phyloP scores from a whole-genome alignment of 2,888 invertebrate genomes.

The Metacarcinus magister region DNA sequence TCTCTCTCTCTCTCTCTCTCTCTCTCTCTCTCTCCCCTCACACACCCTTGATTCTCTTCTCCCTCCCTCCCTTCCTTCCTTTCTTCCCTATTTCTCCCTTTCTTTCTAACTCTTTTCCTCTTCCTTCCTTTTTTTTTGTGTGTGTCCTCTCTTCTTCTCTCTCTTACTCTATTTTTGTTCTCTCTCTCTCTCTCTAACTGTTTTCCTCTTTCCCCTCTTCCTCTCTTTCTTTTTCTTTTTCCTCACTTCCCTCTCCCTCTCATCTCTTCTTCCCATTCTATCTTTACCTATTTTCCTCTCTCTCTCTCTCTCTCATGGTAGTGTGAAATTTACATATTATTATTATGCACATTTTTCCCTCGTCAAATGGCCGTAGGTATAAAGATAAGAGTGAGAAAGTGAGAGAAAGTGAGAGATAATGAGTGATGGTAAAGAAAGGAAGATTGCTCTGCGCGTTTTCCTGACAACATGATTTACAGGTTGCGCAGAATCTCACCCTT shows the following conservation, averaged over 20 bases:
- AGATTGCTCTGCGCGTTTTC: not conserved
- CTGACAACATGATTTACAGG: not conserved
- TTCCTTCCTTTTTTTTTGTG: not conserved
- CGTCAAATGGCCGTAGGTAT: not conserved
- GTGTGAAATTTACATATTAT: not conserved
- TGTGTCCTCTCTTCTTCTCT: not conserved
- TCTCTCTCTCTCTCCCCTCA: not conserved
- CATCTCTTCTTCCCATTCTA: not conserved
- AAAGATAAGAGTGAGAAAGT: not conserved
- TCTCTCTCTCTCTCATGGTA: not conserved
- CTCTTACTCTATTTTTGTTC: not conserved
- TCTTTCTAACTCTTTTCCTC: not conserved
- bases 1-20: not conserved
- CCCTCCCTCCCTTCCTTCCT: not conserved
- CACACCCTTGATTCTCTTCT: not conserved
- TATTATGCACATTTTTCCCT: not conserved
- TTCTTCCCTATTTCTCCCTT: not conserved
- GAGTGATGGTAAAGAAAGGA: conserved; percentile 6
- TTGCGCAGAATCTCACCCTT: not conserved
- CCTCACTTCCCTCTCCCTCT: no score
- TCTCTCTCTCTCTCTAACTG: not conserved
- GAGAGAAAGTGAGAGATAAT: no score
- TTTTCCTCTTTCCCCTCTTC: no score
- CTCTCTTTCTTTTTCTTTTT: not conserved
- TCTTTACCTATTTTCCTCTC: not conserved